Evolutionary conservation across 2,113 vertebrate genomes (phyloP), one percentile per base, ranked within the genome.

Genomic region (Toxostoma redivivum): DNA sequence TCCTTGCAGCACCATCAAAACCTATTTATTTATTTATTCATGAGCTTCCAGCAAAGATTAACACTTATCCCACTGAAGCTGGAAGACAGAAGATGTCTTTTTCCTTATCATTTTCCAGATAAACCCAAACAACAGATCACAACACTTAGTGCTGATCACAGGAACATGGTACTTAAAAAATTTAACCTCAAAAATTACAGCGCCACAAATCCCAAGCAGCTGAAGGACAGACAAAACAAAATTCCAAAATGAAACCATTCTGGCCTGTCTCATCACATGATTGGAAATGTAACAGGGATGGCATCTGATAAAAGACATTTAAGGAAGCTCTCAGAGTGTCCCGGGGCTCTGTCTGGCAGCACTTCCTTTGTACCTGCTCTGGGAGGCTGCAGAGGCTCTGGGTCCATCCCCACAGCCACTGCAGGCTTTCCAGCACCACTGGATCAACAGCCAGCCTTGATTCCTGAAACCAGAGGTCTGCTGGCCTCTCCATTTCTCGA

Each of bases 1-100:
- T 80, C 45, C 72, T 69, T 42, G 50, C 38, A 54, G 4, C 53
- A 38, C 28, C 87, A 81, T 23, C 69, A 70, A 78, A 91, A 88
- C 15, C 9, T 20, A 67, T 53, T 37, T 45, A 57, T 53, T 45
- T 51, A 60, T 84, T 92, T 86, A 83, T 78, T 86, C 47, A 62
- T 64, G 79, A 90, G 40, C 62, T 84, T 67, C 35, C 74, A 88
- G 61, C 17, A 6, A 51, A 83, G 79, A 88, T 82, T 82, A 93
- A 40, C 79, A 67, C 50, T 72, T n/a, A 73, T 5, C 76, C 57
- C 38, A 51, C 47, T 35, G 35, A 83, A 64, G 44, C 53, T 15
- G 71, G 64, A 62, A 82, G 62, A 83, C 0, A 38, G 74, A 67
- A 25, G 9, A 53, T 3, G 9, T 14, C 18, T 35, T 76, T 45